A percentile compares a stretch with the other conserved stretches of the same genome.
Evolutionary conservation across 2,113 vertebrate species (phyloP).

Genomic region (Sarotherodon lohbergeri): DNA sequence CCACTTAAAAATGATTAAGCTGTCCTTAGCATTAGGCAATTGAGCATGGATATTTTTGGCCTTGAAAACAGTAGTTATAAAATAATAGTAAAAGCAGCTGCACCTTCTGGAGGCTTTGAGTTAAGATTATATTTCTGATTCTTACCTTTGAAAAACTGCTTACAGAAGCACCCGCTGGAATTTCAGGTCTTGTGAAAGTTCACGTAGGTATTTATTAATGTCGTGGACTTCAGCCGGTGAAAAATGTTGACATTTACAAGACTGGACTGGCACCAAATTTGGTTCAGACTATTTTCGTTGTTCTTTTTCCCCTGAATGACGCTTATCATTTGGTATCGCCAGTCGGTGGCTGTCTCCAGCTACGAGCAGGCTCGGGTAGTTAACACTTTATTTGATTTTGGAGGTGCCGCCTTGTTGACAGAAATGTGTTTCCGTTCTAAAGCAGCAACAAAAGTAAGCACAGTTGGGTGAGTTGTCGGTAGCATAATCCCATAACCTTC

Average conservation of each 20-base stretch:
- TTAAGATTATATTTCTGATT: neutral
- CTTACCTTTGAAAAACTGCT: neutral
- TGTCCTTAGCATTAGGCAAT: neutral
- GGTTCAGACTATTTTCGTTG: neutral
- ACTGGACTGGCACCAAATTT: neutral
- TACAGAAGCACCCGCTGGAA: neutral
- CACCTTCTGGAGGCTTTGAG: neutral
- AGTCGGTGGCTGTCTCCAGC: neutral
- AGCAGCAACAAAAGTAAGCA: neutral
- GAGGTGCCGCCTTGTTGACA: neutral
- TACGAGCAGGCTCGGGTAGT: neutral
- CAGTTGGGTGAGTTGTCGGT: neutral
- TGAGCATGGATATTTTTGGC: neutral
- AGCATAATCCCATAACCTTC: neutral
- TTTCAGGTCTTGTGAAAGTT: neutral
- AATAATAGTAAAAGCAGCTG: neutral
- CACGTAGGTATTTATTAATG: neutral
- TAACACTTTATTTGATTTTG: neutral
- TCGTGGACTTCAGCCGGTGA: neutral
- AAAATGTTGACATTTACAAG: neutral
- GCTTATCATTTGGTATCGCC: neutral
- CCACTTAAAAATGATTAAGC: neutral
- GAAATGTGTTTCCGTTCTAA: neutral
- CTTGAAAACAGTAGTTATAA: neutral
- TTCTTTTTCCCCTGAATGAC: neutral